Conservation (phyloP, 1,140 invertebrate species). For the Pseudachorutes palmiensis region DNA sequence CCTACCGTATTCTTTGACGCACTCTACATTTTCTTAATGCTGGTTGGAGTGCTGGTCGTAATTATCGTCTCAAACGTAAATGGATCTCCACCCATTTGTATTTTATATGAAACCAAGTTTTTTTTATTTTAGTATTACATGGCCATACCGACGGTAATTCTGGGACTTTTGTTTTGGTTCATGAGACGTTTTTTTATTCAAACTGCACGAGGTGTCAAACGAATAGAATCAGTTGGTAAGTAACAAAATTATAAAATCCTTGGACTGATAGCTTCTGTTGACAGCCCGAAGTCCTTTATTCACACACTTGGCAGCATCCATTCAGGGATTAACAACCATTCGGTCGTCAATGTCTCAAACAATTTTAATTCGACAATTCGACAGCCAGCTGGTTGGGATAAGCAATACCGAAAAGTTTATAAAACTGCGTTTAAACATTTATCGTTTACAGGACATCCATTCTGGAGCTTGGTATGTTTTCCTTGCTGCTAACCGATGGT, state of each 20-base stretch:
- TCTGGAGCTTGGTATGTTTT: slow-evolving; percentile 59
- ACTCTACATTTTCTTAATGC: slow-evolving; percentile 20
- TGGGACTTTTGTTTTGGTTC: slow-evolving; percentile 50
- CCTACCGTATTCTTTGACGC: slow-evolving; percentile 47
- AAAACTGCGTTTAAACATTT: not conserved
- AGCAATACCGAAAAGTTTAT: not conserved
- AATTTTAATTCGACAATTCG: slow-evolving; percentile 69
- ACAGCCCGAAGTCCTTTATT: slow-evolving; percentile 66
- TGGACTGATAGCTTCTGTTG: not conserved
- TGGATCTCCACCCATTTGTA: slow-evolving; percentile 44
- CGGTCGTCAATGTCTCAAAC: slow-evolving; percentile 67
- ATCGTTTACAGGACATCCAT: slow-evolving; percentile 44
- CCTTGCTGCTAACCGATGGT: slow-evolving; percentile 49
- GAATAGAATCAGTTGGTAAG: slow-evolving; percentile 46
- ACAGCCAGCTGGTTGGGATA: slow-evolving; percentile 50
- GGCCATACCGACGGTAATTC: slow-evolving; percentile 48
- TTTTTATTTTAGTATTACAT: slow-evolving; percentile 45
- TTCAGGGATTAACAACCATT: slow-evolving; percentile 83
- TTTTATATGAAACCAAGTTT: slow-evolving; percentile 8
- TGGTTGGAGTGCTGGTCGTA: slow-evolving; percentile 19
- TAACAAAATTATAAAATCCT: too few relatives aligned
- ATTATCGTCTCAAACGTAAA: slow-evolving; percentile 20
- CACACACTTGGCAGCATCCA: slow-evolving; percentile 75
- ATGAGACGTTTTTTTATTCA: slow-evolving; percentile 52
- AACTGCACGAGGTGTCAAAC: slow-evolving; percentile 54